A percentile compares a stretch with the other conserved stretches of the same genome.
phyloP scores from a whole-genome alignment of 92 coral and sea anemone species.

The Muricea muricata region DNA sequence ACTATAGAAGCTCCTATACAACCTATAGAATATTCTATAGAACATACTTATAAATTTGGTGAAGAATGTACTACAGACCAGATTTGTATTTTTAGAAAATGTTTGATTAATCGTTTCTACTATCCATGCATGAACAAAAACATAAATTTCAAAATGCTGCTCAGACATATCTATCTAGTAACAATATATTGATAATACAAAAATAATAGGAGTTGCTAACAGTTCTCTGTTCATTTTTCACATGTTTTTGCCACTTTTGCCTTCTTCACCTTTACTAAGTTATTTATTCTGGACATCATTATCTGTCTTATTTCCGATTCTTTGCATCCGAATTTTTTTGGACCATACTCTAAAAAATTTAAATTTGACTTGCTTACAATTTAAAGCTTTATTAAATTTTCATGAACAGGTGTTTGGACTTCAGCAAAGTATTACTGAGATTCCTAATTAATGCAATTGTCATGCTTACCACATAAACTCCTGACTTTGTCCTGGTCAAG shows the following conservation, averaged over 20 bases:
- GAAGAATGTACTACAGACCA: not conserved
- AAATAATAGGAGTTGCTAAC: not conserved
- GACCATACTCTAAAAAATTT: not conserved
- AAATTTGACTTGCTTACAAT: not conserved
- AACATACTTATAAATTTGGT: not conserved
- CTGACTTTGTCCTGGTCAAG: conserved; percentile 5
- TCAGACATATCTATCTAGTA: not conserved
- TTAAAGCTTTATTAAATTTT: no score
- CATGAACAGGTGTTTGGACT: not conserved
- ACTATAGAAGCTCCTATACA: not conserved
- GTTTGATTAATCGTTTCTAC: not conserved
- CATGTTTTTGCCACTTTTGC: not conserved
- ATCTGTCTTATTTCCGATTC: not conserved
- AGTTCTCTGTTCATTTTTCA: not conserved
- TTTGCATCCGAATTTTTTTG: not conserved
- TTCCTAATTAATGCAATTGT: not conserved
- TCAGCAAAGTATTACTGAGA: not conserved
- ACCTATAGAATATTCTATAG: not conserved
- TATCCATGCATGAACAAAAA: not conserved
- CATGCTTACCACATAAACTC: conserved; percentile 11
- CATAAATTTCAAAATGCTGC: not conserved
- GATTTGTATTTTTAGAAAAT: not conserved
- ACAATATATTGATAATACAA: not conserved
- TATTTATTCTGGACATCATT: not conserved
- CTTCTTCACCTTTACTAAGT: not conserved